Percentiles rank a stretch among this genome's conserved stretches.
Conservation (phyloP, 2,113 vertebrate species). For the Origma solitaria region DNA sequence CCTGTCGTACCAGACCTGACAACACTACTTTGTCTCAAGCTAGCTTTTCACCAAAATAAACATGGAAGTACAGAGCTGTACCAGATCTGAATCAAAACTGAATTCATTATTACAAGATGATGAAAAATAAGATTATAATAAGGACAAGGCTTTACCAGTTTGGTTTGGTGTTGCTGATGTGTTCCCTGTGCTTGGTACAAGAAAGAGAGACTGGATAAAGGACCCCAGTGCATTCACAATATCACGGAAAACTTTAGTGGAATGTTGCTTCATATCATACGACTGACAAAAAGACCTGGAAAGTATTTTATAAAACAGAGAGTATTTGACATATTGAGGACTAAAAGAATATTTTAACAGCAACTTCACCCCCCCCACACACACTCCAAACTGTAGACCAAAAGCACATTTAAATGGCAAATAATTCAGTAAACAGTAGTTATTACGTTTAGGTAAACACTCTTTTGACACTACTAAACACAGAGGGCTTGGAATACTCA, state of each 20-base stretch:
- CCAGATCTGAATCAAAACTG: background rate
- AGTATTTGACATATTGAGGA: background rate
- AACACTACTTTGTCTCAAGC: background rate
- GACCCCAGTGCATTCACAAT: constrained; percentile 97
- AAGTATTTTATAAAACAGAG: constrained; percentile 19
- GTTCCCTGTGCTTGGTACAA: constrained; percentile 83
- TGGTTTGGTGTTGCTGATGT: constrained; percentile 72
- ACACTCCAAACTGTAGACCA: background rate
- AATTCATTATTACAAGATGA: background rate
- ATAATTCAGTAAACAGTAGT: background rate
- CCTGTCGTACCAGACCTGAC: background rate
- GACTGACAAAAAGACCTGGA: constrained; percentile 96
- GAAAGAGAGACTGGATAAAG: constrained; percentile 97
- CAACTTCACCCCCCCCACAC: background rate
- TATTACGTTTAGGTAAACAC: background rate
- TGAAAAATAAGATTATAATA: background rate
- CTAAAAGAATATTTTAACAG: background rate
- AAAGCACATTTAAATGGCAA: background rate
- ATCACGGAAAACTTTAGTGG: constrained; percentile 97
- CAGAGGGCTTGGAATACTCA: background rate
- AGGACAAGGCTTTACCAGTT: constrained; percentile 75
- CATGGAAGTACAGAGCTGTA: background rate
- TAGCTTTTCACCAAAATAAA: background rate
- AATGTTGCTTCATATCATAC: constrained; percentile 98
- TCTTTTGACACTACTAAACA: background rate